Evolutionary conservation across 1,140 invertebrate genomes (phyloP).

Genomic region (Orussus abietinus): DNA sequence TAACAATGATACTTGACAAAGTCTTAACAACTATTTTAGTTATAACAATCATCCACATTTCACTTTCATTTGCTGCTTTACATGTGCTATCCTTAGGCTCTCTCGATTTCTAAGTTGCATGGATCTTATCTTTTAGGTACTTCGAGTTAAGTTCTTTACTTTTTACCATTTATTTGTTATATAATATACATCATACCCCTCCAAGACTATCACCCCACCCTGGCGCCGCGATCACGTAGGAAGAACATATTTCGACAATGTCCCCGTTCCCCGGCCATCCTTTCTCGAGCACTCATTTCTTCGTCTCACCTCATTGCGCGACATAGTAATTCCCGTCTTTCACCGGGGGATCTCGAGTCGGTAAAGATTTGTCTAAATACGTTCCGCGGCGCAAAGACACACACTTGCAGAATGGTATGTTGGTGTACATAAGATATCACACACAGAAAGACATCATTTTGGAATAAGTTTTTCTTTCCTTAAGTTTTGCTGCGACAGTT

Average conservation of each 20-base stretch:
- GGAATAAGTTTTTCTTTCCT: slow-evolving; percentile 36
- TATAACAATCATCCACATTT: slow-evolving; percentile 45
- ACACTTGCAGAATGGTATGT: slow-evolving; percentile 56
- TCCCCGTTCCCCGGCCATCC: no score
- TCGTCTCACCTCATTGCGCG: no score
- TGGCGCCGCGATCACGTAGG: slow-evolving; percentile 28
- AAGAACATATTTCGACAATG: slow-evolving; percentile 40
- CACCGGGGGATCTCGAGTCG: no score
- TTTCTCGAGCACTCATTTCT: no score
- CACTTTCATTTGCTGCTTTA: slow-evolving; percentile 53
- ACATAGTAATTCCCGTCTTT: no score
- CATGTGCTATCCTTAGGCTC: slow-evolving; percentile 41
- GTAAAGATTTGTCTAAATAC: slow-evolving; percentile 45
- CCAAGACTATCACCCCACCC: slow-evolving; percentile 24
- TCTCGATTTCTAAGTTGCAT: slow-evolving; percentile 32
- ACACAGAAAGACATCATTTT: slow-evolving; percentile 47
- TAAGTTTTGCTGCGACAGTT: slow-evolving; percentile 30
- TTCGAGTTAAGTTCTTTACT: background rate
- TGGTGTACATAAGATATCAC: slow-evolving; percentile 54
- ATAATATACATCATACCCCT: background rate
- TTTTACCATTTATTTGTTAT: slow-evolving; percentile 2
- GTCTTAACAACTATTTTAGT: slow-evolving; percentile 43
- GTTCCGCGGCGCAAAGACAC: slow-evolving; percentile 36
- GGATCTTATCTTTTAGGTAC: slow-evolving; percentile 21
- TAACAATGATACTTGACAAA: slow-evolving; percentile 48